A percentile compares a stretch with the other conserved stretches of the same genome.
Evolutionary conservation across 2,888 invertebrate species (phyloP).

Genomic region (Palloptera scutellata): DNA sequence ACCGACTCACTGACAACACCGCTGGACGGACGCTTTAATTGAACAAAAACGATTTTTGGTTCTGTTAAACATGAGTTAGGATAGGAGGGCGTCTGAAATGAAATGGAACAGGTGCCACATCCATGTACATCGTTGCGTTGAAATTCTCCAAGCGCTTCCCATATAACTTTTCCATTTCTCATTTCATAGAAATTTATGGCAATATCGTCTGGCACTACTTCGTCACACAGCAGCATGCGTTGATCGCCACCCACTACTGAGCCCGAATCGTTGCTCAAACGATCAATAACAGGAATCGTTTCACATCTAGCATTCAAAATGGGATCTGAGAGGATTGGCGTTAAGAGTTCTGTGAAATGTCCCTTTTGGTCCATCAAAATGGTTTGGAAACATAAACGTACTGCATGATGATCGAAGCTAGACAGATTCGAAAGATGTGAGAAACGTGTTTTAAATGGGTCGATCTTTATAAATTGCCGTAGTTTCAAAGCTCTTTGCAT

Average conservation of each 20-base stretch:
- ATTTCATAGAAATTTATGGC: constrained; percentile 86
- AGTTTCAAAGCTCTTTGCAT: constrained; percentile 81
- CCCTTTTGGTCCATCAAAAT: constrained; percentile 77
- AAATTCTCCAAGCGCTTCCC: constrained; percentile 86
- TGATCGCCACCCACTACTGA: constrained; percentile 84
- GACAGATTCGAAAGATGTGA: background rate
- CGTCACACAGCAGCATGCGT: constrained; percentile 90
- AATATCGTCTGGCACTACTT: constrained; percentile 87
- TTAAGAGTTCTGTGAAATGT: constrained; percentile 71
- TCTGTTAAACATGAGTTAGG: constrained; percentile 70
- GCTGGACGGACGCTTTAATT: constrained; percentile 9
- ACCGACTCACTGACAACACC: constrained; percentile 11
- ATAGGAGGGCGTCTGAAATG: constrained; percentile 81
- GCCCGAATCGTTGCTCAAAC: constrained; percentile 79
- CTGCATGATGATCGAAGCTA: constrained; percentile 87
- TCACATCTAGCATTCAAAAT: constrained; percentile 95
- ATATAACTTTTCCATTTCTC: constrained; percentile 69
- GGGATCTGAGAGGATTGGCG: constrained; percentile 84
- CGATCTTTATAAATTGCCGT: constrained; percentile 82
- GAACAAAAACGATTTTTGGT: constrained; percentile 70
- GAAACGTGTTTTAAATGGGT: constrained; percentile 77
- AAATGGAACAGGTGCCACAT: constrained; percentile 76
- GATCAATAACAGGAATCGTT: constrained; percentile 84
- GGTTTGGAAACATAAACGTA: constrained; percentile 93
- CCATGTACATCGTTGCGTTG: constrained; percentile 81